phyloP scores from a whole-genome alignment of 2,113 vertebrate genomes.

The Cyprinodon variegatus region DNA sequence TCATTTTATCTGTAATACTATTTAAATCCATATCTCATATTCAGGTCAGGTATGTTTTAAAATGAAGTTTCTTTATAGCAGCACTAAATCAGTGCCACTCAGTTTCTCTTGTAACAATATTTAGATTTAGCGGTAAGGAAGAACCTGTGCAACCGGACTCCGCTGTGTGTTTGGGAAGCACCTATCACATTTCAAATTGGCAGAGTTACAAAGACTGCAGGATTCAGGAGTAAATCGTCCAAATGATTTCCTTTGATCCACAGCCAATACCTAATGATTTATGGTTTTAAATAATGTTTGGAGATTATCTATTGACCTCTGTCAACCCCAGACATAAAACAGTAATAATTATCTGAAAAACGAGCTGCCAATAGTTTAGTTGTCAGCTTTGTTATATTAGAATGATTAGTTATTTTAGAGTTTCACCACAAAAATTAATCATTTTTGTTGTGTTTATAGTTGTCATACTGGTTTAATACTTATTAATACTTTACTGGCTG shows the following conservation, averaged over 20 bases:
- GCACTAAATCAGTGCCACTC: background rate
- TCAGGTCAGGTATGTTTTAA: background rate
- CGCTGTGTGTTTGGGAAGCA: conserved; percentile 1
- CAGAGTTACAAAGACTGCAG: conserved; percentile 18
- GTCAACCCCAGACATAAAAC: background rate
- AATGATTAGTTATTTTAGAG: background rate
- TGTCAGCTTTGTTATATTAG: background rate
- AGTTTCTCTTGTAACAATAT: background rate
- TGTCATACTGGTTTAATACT: background rate
- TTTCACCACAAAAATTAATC: too few species aligned
- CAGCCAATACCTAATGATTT: conserved; percentile 9
- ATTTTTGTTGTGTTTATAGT: background rate
- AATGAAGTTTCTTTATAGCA: background rate
- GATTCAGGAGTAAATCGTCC: conserved; percentile 26
- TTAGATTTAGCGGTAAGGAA: background rate
- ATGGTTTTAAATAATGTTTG: background rate
- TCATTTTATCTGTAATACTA: background rate
- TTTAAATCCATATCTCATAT: background rate
- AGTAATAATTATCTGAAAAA: background rate
- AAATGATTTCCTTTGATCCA: conserved; percentile 1
- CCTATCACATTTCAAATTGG: conserved; percentile 21
- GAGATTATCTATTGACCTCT: background rate
- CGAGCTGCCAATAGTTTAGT: background rate
- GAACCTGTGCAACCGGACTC: conserved; percentile 3
- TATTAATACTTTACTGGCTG: background rate